phyloP scores from a whole-genome alignment of 2,113 vertebrate species.

The Thamnophis sirtalis region DNA sequence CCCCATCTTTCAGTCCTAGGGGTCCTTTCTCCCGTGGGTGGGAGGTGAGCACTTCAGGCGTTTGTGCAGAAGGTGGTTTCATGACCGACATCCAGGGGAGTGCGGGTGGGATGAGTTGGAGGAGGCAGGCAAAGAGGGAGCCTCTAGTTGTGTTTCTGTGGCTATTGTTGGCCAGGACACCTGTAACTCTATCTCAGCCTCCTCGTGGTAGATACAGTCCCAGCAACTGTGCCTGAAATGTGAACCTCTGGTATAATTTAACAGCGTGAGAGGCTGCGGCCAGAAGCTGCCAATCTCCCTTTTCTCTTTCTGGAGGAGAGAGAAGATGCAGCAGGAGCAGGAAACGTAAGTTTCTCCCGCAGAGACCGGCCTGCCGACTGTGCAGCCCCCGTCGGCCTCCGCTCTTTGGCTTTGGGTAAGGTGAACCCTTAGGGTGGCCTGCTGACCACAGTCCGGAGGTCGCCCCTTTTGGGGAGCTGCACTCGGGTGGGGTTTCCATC shows the following conservation, averaged over 20 bases:
- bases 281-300: neutral
- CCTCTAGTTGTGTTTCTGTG: slow-evolving; percentile 36
- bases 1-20: neutral
- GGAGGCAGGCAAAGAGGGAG: neutral
- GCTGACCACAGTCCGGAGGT: neutral
- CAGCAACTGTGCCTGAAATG: slow-evolving; percentile 40
- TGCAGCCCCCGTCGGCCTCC: neutral
- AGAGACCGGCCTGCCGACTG: neutral
- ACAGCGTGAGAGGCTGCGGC: neutral
- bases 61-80: fast-evolving
- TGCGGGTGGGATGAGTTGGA: neutral
- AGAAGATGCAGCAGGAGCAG: neutral
- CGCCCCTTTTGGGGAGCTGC: neutral
- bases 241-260: slow-evolving; percentile 19
- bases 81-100: neutral
- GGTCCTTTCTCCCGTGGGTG: fast-evolving
- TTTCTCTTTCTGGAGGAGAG: neutral
- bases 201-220: slow-evolving; percentile 43
- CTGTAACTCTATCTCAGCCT: slow-evolving; percentile 56
- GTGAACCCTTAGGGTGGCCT: neutral
- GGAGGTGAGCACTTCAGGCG: neutral
- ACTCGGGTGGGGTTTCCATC: neutral
- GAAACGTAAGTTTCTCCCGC: slow-evolving; percentile 40
- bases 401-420: neutral
- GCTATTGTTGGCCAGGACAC: slow-evolving; percentile 29